phyloP scores from a whole-genome alignment of 2,888 invertebrate species.

The Apamea crenata region DNA sequence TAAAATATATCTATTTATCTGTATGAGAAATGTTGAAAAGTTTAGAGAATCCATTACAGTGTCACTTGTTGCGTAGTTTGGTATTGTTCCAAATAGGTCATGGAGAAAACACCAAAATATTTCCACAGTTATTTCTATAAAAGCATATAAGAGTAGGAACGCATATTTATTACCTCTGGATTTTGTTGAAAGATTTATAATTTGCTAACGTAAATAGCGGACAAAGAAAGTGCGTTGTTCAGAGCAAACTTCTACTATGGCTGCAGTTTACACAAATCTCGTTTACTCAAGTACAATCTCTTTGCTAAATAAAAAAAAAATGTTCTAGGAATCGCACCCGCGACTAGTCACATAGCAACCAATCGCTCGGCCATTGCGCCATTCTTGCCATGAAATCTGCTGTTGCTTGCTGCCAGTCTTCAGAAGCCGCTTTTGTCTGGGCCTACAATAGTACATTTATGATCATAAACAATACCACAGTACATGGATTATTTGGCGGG shows the following conservation, averaged over 20 bases:
- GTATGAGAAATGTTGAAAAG: slow-evolving; percentile 31
- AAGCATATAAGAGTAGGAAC: slow-evolving; percentile 12
- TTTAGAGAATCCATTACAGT: slow-evolving; percentile 51
- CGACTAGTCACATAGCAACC: not conserved
- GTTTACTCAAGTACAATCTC: not conserved
- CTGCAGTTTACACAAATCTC: not conserved
- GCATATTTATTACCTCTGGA: slow-evolving; percentile 14
- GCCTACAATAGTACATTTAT: not conserved
- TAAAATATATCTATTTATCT: slow-evolving; percentile 10
- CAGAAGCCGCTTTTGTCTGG: too few species aligned
- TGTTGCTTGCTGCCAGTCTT: not conserved
- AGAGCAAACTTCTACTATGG: not conserved
- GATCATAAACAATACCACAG: not conserved
- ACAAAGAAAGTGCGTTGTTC: not conserved
- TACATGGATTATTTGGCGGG: too few species aligned
- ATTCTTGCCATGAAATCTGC: not conserved
- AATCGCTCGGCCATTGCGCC: not conserved
- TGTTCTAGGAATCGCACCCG: too few species aligned
- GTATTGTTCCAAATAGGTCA: slow-evolving; percentile 65
- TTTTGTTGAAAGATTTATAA: slow-evolving; percentile 9
- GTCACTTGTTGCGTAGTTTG: slow-evolving; percentile 64
- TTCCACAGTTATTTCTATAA: slow-evolving; percentile 38
- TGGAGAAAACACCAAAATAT: slow-evolving; percentile 28
- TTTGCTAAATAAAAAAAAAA: not conserved
- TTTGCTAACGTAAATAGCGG: slow-evolving; percentile 1